A percentile compares a stretch with the other conserved stretches of the same genome.
phyloP scores from a whole-genome alignment of 2,797 vertebrate species.

The Myripristis jacobus region DNA sequence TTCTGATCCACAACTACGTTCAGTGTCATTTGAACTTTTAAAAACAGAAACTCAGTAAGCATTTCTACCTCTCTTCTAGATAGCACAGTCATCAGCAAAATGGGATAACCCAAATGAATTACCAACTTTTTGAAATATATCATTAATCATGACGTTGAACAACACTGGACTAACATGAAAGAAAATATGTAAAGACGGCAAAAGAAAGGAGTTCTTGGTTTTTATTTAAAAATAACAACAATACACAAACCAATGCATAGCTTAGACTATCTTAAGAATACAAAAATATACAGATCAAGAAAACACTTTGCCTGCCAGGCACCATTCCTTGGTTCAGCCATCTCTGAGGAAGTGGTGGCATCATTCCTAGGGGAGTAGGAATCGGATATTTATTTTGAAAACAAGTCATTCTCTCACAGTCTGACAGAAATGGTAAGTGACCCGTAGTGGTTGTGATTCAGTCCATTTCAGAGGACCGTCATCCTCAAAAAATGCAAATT shows the following conservation, averaged over 20 bases:
- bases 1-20: no score
- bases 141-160: no score
- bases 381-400: constrained; percentile 38
- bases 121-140: no score
- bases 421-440: neutral
- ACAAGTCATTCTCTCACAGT: neutral
- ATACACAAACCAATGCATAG: constrained; percentile 42
- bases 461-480: neutral
- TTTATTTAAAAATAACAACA: constrained; percentile 9
- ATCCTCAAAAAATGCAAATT: neutral
- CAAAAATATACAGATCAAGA: constrained; percentile 47
- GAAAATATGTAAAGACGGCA: no score
- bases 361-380: constrained; percentile 50
- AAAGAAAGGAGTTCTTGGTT: no score
- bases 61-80: no score
- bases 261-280: neutral
- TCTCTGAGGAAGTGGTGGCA: constrained; percentile 8
- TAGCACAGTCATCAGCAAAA: no score
- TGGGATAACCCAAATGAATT: no score
- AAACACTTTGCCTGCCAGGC: constrained; percentile 6
- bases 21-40: no score
- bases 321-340: neutral
- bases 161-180: no score
- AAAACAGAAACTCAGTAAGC: no score
- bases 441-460: neutral